Evolutionary conservation across 2,113 vertebrate species (phyloP).

Genomic region (Nothoprocta pentlandii): DNA sequence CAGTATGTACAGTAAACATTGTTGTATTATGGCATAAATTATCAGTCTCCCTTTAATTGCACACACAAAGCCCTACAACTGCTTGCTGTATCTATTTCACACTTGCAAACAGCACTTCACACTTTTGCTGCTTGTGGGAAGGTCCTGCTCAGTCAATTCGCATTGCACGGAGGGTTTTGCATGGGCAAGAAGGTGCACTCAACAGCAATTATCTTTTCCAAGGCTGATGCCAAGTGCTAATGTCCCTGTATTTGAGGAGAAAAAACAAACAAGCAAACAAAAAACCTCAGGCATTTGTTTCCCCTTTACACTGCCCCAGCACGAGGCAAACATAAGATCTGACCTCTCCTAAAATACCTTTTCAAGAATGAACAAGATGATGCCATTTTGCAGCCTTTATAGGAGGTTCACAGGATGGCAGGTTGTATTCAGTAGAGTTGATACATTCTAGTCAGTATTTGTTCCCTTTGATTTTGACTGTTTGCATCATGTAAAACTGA

Average conservation of each 20-base stretch:
- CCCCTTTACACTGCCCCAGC: not conserved
- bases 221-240: not conserved
- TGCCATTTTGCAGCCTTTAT: not conserved
- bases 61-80: not conserved
- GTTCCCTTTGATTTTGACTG: slow-evolving; percentile 15
- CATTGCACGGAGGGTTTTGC: not conserved
- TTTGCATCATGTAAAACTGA: slow-evolving; percentile 64
- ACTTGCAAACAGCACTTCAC: not conserved
- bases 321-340: not conserved
- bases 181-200: not conserved
- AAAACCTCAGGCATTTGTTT: not conserved
- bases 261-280: not conserved
- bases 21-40: not conserved
- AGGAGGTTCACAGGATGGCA: not conserved
- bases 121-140: not conserved
- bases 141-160: not conserved
- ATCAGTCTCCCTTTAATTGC: not conserved
- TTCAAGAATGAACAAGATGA: not conserved
- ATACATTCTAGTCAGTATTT: not conserved
- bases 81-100: slow-evolving; percentile 6
- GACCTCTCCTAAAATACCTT: not conserved
- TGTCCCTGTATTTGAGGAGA: not conserved
- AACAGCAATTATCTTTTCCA: not conserved
- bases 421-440: not conserved
- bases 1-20: not conserved